Base-by-base conservation (phyloP, 2,888 invertebrate genomes). In the Campopleginae sp. region DNA sequence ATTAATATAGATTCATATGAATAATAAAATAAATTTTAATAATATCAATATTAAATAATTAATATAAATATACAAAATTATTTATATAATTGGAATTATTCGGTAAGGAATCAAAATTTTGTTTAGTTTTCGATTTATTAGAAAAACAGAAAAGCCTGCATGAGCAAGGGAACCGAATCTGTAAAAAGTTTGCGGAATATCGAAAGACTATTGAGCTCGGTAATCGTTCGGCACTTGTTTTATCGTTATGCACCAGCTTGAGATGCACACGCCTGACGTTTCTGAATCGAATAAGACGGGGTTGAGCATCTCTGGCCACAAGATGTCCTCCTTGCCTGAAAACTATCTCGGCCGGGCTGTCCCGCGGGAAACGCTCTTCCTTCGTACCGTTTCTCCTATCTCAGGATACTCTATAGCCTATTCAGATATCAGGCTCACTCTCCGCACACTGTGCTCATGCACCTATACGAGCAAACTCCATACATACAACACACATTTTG, bases 381-480 rank as follows among this genome's bases (percentile, higher is more conserved):
- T 87, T 86, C 86, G 87, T 86, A 84, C 85, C 84, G 85, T 92
- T 88, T 71, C 86, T 87, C 92, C 93, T 93, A 93, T 93, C 93
- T 93, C 92, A 91, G 91, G 91, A 91, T 92, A 91, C 92, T 92
- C 92, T 92, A 92, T 92, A 92, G 91, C 90, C 93, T 93, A 93
- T 93, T 93, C 93, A 92, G 93, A 93, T 93, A 93, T 91, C 92
- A 89, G 88, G 90, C 90, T 91, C 91, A 91, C 91, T 90, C 91
- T 90, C 88, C 89, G 84, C 38, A 8, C 86, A 65, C 19, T 63
- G 38, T 48, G 71, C 51, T 42, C 23, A 82, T 17, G 14, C n/a
- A 65, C 48, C 51, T 58, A 66, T n/a, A 14, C 63, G 8, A 19
- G 42, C 54, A 58, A 66, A 42, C 19, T 70, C 42, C 48, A 54